Percentiles rank a stretch among this genome's conserved stretches.
phyloP scores from a whole-genome alignment of 2,113 vertebrate genomes.

The Anoplopoma fimbria region DNA sequence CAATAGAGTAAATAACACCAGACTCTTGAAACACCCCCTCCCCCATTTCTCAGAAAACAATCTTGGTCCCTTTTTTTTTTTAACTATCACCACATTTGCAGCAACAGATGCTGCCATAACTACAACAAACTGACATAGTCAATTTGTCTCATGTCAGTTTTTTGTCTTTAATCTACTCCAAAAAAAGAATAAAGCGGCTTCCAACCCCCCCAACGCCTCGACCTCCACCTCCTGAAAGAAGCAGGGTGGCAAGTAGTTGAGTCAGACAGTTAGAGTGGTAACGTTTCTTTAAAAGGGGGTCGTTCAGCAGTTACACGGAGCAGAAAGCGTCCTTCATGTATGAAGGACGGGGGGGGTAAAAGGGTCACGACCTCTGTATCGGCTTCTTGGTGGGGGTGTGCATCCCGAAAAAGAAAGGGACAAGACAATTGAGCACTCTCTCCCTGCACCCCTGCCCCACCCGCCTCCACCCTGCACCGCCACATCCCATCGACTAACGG shows the following conservation, averaged over 20 bases:
- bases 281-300: conserved; percentile 39
- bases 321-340: conserved; percentile 55
- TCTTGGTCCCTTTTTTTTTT: conserved; percentile 13
- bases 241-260: conserved; percentile 25
- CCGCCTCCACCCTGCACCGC: conserved; percentile 57
- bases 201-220: neutral
- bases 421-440: conserved; percentile 76
- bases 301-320: conserved; percentile 48
- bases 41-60: conserved; percentile 32
- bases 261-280: conserved; percentile 50
- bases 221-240: conserved; percentile 35
- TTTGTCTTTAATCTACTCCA: conserved; percentile 56
- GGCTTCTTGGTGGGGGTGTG: conserved; percentile 65
- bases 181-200: neutral
- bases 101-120: conserved; percentile 67
- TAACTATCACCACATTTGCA: conserved; percentile 26
- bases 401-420: conserved; percentile 70
- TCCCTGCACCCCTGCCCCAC: conserved; percentile 18
- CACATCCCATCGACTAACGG: conserved; percentile 75
- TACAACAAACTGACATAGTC: conserved; percentile 56
- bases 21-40: conserved; percentile 48
- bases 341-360: conserved; percentile 18
- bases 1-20: conserved; percentile 68
- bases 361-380: conserved; percentile 71
- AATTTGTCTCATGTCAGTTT: conserved; percentile 61